These are phyloP conservation scores for Saturnia pavonia DNA, from an alignment of 2,888 invertebrate species.

Conservation along the genomic window DNA sequence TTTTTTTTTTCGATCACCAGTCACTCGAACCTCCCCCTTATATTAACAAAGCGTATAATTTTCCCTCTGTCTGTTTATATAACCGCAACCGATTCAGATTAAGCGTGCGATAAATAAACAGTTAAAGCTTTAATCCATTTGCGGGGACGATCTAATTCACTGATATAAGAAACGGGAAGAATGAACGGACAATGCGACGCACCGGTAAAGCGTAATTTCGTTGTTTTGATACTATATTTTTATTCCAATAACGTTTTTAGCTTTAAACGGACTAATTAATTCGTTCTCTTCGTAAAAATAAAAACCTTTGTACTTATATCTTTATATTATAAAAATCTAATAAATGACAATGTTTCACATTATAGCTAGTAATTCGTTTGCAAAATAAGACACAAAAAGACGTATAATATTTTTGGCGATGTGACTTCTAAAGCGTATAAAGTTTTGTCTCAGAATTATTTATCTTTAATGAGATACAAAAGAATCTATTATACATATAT, in stretches of 20 bases:
- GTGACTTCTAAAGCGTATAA: too few species aligned
- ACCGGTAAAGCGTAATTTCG: conserved; percentile 17
- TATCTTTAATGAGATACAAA: too few species aligned
- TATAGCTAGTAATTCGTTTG: too few species aligned
- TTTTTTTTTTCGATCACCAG: conserved; percentile 25
- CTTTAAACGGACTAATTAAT: background rate
- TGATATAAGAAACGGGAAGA: conserved; percentile 61
- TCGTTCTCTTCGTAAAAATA: background rate
- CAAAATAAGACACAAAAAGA: too few species aligned
- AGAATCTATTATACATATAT: too few species aligned
- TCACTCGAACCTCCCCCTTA: conserved; percentile 34
- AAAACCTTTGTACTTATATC: background rate
- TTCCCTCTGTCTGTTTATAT: conserved; percentile 66
- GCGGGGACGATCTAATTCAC: conserved; percentile 64
- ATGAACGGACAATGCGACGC: conserved; percentile 46
- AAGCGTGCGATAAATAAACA: conserved; percentile 74
- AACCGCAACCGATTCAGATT: conserved; percentile 67
- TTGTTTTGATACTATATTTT: conserved; percentile 41
- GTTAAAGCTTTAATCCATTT: conserved; percentile 76
- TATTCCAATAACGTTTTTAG: background rate
- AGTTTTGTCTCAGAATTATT: too few species aligned
- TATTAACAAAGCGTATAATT: conserved; percentile 71
- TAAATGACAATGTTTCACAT: too few species aligned
- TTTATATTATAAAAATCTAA: too few species aligned
- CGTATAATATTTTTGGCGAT: too few species aligned